These are phyloP conservation scores for Dryococelus australis DNA, from an alignment of 2,888 invertebrate genomes.

Conservation along the genomic window DNA sequence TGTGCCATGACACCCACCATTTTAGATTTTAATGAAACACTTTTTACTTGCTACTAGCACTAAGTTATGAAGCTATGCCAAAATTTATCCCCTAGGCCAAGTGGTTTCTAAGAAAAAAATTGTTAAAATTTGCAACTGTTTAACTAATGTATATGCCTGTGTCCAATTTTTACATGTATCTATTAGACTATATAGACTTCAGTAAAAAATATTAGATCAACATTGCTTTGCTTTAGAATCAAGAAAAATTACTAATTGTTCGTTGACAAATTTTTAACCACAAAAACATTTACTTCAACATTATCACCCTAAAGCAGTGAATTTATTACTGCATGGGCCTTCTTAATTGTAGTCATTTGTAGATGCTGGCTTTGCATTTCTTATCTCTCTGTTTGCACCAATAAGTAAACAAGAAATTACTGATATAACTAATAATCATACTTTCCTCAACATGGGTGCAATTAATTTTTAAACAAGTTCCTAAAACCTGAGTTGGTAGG, in stretches of 20 bases:
- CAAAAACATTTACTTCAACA: too few relatives aligned
- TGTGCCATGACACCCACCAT: not conserved
- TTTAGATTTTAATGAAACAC: not conserved
- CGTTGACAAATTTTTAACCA: too few relatives aligned
- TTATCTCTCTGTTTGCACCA: too few relatives aligned
- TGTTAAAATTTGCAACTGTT: not conserved
- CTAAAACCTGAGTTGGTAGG: too few relatives aligned
- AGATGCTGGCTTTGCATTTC: too few relatives aligned
- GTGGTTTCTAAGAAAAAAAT: not conserved
- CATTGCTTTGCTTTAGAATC: not conserved
- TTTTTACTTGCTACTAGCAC: slow-evolving; percentile 11
- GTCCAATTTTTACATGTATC: not conserved
- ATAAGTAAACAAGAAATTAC: too few relatives aligned
- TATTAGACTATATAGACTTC: not conserved
- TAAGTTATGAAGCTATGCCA: not conserved
- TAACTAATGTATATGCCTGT: not conserved
- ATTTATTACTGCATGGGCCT: too few relatives aligned
- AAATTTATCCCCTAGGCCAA: not conserved
- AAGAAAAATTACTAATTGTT: not conserved
- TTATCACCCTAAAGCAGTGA: too few relatives aligned
- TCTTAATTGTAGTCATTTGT: too few relatives aligned
- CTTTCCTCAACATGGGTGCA: too few relatives aligned
- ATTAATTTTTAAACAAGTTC: too few relatives aligned
- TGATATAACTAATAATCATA: too few relatives aligned
- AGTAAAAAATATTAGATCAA: not conserved